Evolutionary conservation across 2,113 vertebrate species (phyloP).

Genomic region (Motacilla tschutschensis): DNA sequence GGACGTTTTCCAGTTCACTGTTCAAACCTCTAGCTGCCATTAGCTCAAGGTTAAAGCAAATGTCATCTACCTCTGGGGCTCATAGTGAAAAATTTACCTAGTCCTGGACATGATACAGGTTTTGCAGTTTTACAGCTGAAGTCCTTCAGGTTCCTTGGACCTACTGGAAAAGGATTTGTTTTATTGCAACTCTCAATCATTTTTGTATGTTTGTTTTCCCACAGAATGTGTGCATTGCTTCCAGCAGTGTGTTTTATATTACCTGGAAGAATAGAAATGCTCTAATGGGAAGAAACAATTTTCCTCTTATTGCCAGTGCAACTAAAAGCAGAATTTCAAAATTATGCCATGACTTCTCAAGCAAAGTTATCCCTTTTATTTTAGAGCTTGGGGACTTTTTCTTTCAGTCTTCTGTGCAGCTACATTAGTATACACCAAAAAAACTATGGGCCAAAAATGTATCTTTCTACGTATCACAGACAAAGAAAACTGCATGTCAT

Average conservation of each 20-base stretch:
- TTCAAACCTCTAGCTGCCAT: slow-evolving; percentile 51
- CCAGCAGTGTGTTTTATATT: slow-evolving; percentile 78
- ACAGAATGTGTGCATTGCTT: slow-evolving; percentile 57
- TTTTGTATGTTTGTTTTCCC: slow-evolving; percentile 59
- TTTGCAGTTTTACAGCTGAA: slow-evolving; percentile 74
- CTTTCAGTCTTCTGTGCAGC: neutral
- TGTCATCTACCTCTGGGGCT: slow-evolving; percentile 42
- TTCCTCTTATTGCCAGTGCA: slow-evolving; percentile 48
- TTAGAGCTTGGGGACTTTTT: neutral
- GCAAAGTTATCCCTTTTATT: slow-evolving; percentile 1
- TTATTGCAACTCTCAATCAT: slow-evolving; percentile 71
- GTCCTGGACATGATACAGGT: slow-evolving; percentile 65
- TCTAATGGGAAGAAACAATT: slow-evolving; percentile 65
- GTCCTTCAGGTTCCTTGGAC: slow-evolving; percentile 67
- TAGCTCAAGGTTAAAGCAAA: slow-evolving; percentile 60
- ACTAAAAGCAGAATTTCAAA: slow-evolving; percentile 56
- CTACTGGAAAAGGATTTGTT: slow-evolving; percentile 69
- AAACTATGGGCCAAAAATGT: neutral
- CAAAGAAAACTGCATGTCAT: neutral
- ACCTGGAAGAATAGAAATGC: slow-evolving; percentile 64
- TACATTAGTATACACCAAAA: neutral
- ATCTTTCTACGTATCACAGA: neutral
- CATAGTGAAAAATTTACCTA: slow-evolving; percentile 63
- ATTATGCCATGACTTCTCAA: slow-evolving; percentile 7
- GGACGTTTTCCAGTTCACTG: slow-evolving; percentile 27